These are phyloP conservation scores for Proteles cristata DNA, from an alignment of 2,113 vertebrate genomes.

Conservation along the genomic window DNA sequence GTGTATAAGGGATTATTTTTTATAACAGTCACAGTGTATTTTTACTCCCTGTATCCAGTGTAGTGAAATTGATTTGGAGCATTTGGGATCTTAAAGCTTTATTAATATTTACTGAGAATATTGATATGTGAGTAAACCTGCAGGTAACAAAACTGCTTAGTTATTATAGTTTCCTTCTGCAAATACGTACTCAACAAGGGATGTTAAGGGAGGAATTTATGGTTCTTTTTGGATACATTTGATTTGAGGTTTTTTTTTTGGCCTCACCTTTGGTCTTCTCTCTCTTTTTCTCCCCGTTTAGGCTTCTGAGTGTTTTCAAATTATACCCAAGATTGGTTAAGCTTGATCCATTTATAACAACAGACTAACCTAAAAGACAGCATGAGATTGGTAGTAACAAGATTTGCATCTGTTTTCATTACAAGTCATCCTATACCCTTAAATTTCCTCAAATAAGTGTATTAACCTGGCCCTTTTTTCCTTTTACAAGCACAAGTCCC, in stretches of 20 bases:
- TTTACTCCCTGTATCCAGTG: constrained; percentile 51
- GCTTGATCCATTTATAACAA: constrained; percentile 34
- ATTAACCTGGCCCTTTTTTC: constrained; percentile 6
- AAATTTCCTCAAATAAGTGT: constrained; percentile 36
- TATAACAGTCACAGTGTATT: constrained; percentile 62
- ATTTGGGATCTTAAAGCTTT: constrained; percentile 66
- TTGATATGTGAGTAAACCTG: constrained; percentile 26
- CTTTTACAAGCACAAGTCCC: constrained; percentile 54
- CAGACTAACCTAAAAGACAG: constrained; percentile 28
- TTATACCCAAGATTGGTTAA: constrained; percentile 39
- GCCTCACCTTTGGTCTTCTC: neutral
- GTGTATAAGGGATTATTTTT: constrained; percentile 65
- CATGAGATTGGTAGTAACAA: constrained; percentile 14
- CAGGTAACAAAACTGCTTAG: constrained; percentile 33
- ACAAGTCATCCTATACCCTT: neutral
- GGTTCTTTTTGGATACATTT: constrained; percentile 48
- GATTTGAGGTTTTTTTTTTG: constrained; percentile 19
- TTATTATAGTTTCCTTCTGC: constrained; percentile 35
- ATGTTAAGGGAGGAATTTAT: constrained; percentile 41
- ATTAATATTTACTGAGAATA: constrained; percentile 46
- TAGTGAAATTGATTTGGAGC: constrained; percentile 53
- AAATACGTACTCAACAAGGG: constrained; percentile 29
- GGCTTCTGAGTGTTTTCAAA: constrained; percentile 63
- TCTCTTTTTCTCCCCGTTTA: neutral
- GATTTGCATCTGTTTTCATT: constrained; percentile 34